Conservation (phyloP, 2,113 vertebrate species). For the Puntigrus tetrazona region DNA sequence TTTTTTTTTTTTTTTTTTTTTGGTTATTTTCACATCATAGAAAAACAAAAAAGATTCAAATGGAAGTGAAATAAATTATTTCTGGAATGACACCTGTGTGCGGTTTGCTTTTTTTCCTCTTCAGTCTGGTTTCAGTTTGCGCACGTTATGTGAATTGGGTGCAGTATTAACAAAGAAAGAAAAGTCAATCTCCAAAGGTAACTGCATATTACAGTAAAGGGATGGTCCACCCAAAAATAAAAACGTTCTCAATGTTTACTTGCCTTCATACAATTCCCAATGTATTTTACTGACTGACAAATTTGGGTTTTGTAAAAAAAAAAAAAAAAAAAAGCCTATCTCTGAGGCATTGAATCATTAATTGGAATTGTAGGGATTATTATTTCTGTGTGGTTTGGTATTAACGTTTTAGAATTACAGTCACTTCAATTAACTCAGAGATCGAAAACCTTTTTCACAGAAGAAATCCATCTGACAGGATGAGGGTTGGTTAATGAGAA, state of each 20-base stretch:
- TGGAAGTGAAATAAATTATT: conserved; percentile 77
- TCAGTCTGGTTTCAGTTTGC: not conserved
- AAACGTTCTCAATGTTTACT: not conserved
- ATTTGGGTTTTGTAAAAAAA: too few relatives aligned
- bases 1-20: conserved; percentile 44
- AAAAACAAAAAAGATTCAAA: conserved; percentile 77
- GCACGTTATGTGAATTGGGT: not conserved
- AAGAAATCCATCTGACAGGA: not conserved
- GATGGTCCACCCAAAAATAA: not conserved
- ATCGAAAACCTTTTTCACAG: not conserved
- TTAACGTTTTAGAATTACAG: too few relatives aligned
- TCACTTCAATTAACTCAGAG: too few relatives aligned
- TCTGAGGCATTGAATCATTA: too few relatives aligned
- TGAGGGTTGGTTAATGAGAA: not conserved
- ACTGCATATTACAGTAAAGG: not conserved
- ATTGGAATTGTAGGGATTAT: too few relatives aligned
- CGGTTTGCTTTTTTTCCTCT: conserved; percentile 63
- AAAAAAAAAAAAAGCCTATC: too few relatives aligned
- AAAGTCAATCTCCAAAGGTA: too few relatives aligned
- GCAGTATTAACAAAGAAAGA: too few relatives aligned
- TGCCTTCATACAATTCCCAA: too few relatives aligned
- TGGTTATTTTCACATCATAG: conserved; percentile 77
- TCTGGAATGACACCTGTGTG: conserved; percentile 74
- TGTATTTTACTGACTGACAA: too few relatives aligned
- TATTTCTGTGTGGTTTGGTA: too few relatives aligned